Base-by-base conservation (phyloP, 1,140 invertebrate genomes). In the Anagrus nilaparvatae region DNA sequence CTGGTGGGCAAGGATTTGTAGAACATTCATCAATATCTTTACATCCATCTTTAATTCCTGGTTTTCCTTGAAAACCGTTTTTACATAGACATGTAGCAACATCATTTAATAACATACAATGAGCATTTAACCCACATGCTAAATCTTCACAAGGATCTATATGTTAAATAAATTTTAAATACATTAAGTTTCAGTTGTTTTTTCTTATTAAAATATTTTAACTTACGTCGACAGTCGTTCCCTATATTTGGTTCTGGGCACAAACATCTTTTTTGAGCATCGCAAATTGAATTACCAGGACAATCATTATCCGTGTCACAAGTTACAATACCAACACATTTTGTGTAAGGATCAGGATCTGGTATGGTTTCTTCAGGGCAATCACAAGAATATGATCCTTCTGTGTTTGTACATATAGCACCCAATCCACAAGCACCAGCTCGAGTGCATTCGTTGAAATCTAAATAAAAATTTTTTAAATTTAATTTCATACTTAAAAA, bases 201-300 rank as follows among this genome's bases (percentile, higher is more conserved):
- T 43, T 36, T 2, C 39, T 3, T 16, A 12, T 2, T 29, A n/a
- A 3, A 9, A 39, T 27, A 16, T 20, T 32, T 28, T 31, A 18
- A 76, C 82, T 80, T 76, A 88, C 84, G 87, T 70, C 87, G 78
- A 51, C 88, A 94, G 59, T 91, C 86, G 48, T 89, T 87, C 53
- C 88, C 88, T 52, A 90, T 72, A 56, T 92, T 92, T 0, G 89
- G 89, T 53, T 89, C 85, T 3, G 87, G 88, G 60, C 89, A 93
- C 14, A 89, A 63, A 58, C 89, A 94, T 49, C 82, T 75, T 43
- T 79, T 77, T 41, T 79, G 73, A 4, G 66, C 53, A 55, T 89
- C 81, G 55, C 89, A 93, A 49, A 89, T 72, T n/a, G 87, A 78
- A 69, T 92, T 92, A 51, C 87, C 87, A 17, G 87, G 87, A 63